Evolutionary conservation across 2,888 invertebrate genomes (phyloP), one percentile per base, ranked within the genome.

Genomic region (Pyralis farinalis): DNA sequence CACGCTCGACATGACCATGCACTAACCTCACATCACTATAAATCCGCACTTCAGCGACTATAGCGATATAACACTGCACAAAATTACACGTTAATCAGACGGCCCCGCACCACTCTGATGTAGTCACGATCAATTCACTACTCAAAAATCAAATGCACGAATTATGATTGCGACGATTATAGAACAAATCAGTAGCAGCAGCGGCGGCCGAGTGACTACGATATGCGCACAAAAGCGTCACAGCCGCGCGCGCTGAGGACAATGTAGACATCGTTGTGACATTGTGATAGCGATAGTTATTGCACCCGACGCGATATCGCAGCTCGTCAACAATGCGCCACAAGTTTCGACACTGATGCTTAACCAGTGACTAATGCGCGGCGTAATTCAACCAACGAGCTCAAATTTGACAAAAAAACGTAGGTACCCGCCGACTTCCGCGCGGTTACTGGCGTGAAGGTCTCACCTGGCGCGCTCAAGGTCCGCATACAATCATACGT

Each of bases 1-100:
- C 94, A 94, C 65, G 68, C 81, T 81, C 67, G 88, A 85, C 88
- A 88, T 87, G 74, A 73, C 84, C 71, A 77, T 74, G 54, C 75
- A 82, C 80, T 78, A 84, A 54, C 74, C 81, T 86, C 83, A 83
- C 85, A 84, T 84, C 81, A 88, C 88, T 84, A 71, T 57, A 60
- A 66, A 73, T 61, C 50, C 60, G 59, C 75, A 76, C 71, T 68
- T 53, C 42, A 47, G 49, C 49, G 44, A 53, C 43, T 49, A 40
- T 47, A 49, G 54, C 43, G 42, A 58, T 49, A 55, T 49, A 55
- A 62, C 61, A 70, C 67, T 63, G 55, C 52, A 72, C 63, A 64
- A 50, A 62, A 58, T 54, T 55, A 70, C 67, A 53, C 62, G 52
- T 53, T 49, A 52, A 43, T 47, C 52, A 31, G 48, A 44, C 49